Base-by-base conservation (phyloP, 2,797 vertebrate genomes). In the Pipistrellus nathusii region DNA sequence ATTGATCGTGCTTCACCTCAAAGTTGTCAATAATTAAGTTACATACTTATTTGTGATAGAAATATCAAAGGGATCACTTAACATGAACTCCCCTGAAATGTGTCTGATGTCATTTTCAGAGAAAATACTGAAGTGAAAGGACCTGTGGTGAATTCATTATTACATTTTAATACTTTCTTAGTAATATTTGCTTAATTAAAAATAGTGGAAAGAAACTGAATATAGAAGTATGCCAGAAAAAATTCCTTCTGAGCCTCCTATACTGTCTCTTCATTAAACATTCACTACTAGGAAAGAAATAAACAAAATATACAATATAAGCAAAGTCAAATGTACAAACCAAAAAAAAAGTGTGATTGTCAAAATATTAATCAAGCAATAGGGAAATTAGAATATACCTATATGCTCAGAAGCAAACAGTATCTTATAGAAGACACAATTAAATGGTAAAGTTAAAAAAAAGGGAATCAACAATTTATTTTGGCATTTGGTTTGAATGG, bases 101-200 rank as follows among this genome's bases (percentile, higher is more conserved):
- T 46, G 62, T n/a, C 59, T 92, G 27, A 41, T 9, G 20, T 89
- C 21, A 71, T 3, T 38, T 18, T 44, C 20, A 69, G 35, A 83
- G 41, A 85, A 92, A 57, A 69, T 12, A 84, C 5, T 48, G 62
- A 86, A 90, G 44, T 57, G 3, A n/a, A 48, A 92, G 30, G 41
- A 73, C 0, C 41, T 64, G 76, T 32, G 18, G 85, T 72, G 15
- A 90, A 71, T 69, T 88, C 30, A 51, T 59, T 78, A 78, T 94
- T 83, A 66, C 13, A 66, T 72, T 76, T 77, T 55, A 35, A 53
- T 53, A 53, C 59, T 5, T 30, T 68, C 62, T 86, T 69, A 85
- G 20, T 66, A 85, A 48, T 72, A 30, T 71, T 91, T 72, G 53
- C 41, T 81, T 90, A 73, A 69, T 46, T 78, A 64, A 78, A 92